Percentiles rank a stretch among this genome's conserved stretches.
These are phyloP conservation scores for Furcifer pardalis DNA, from an alignment of 2,797 vertebrate genomes.

Conservation along the genomic window DNA sequence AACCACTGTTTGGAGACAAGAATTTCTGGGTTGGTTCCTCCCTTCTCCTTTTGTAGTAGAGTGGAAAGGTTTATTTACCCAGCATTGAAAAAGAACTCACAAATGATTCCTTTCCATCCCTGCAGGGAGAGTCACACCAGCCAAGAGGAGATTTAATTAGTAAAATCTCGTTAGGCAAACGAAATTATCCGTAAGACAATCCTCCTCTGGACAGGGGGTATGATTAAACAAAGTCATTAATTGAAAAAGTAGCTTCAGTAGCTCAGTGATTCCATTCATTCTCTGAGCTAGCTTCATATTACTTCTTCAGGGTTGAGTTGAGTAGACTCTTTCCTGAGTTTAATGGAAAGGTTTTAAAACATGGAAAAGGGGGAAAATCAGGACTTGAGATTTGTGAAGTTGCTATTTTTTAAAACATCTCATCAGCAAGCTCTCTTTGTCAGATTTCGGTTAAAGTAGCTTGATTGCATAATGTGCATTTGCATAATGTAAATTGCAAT, in stretches of 20 bases:
- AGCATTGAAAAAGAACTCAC: slow-evolving; percentile 73
- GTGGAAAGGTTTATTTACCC: slow-evolving; percentile 87
- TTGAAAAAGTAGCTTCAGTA: slow-evolving; percentile 75
- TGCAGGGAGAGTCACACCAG: slow-evolving; percentile 85
- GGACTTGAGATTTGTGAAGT: slow-evolving; percentile 45
- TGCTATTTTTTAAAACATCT: slow-evolving; percentile 23
- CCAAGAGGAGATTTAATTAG: slow-evolving; percentile 98
- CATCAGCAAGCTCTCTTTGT: slow-evolving; percentile 64
- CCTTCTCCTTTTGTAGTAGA: slow-evolving; percentile 48
- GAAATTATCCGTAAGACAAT: slow-evolving; percentile 98
- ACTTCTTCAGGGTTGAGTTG: slow-evolving; percentile 47
- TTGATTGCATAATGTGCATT: slow-evolving; percentile 77
- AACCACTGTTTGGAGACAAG: slow-evolving; percentile 32
- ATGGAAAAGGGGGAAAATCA: slow-evolving; percentile 26
- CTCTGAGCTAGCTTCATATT: slow-evolving; percentile 43
- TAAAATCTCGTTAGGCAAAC: slow-evolving; percentile 98
- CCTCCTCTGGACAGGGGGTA: slow-evolving; percentile 89
- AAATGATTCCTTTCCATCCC: slow-evolving; percentile 81
- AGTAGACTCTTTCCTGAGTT: slow-evolving; percentile 26
- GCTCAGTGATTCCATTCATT: slow-evolving; percentile 55
- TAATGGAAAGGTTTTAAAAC: slow-evolving; percentile 27
- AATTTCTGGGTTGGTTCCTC: slow-evolving; percentile 18
- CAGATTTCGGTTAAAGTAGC: slow-evolving; percentile 73
- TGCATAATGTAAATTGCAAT: slow-evolving; percentile 78
- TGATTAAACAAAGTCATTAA: slow-evolving; percentile 86